Percentiles rank a stretch among this genome's conserved stretches.
phyloP scores from a whole-genome alignment of 2,113 vertebrate species.

The Hydrochoerus hydrochaeris region DNA sequence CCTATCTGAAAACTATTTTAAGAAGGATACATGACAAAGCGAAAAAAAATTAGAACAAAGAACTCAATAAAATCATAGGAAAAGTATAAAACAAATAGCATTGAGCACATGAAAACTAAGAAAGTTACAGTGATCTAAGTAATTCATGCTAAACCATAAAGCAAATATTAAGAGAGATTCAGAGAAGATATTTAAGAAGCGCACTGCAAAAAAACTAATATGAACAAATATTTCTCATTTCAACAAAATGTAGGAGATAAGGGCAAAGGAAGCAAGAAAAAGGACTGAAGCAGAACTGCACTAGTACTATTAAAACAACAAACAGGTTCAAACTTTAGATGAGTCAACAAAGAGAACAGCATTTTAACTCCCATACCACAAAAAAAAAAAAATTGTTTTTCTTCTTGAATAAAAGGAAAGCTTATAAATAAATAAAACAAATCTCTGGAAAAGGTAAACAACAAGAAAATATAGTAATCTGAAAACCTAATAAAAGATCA shows the following conservation, averaged over 20 bases:
- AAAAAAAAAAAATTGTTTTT: not conserved
- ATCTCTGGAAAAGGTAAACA: not conserved
- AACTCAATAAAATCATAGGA: conserved; percentile 2
- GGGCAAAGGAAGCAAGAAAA: not conserved
- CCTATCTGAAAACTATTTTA: not conserved
- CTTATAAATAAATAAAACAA: not conserved
- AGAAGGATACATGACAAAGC: not conserved
- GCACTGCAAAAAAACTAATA: not conserved
- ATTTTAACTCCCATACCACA: not conserved
- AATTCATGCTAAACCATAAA: not conserved
- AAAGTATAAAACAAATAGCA: not conserved
- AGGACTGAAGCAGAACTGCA: not conserved
- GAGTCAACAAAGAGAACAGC: not conserved
- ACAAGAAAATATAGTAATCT: conserved; percentile 12
- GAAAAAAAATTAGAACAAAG: conserved; percentile 11
- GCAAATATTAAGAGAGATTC: not conserved
- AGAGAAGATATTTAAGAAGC: not conserved
- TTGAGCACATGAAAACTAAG: not conserved
- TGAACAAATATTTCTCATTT: conserved; percentile 40
- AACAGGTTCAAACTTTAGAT: conserved; percentile 18
- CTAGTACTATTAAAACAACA: not conserved
- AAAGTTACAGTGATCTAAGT: not conserved
- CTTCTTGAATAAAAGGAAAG: not conserved
- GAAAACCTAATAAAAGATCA: not conserved
- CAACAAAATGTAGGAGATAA: conserved; percentile 31